These are phyloP conservation scores for Chitala chitala DNA, from an alignment of 2,113 vertebrate species.

Conservation along the genomic window DNA sequence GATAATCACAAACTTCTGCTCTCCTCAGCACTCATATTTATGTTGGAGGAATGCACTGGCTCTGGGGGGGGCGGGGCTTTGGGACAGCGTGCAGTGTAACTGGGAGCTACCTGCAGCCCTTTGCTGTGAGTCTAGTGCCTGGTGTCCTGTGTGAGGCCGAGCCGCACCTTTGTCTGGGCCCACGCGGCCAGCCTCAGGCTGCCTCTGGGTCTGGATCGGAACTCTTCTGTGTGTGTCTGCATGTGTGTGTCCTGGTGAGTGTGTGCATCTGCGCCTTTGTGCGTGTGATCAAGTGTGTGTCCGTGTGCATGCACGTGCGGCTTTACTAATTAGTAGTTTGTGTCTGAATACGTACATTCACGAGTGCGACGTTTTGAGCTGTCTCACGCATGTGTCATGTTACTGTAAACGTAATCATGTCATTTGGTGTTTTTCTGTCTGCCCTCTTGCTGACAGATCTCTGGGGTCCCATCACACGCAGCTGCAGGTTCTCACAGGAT, in stretches of 20 bases:
- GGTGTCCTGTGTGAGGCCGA: background rate
- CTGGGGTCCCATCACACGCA: no score
- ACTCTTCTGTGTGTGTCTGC: background rate
- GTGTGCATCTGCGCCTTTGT: background rate
- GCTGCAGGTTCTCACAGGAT: no score
- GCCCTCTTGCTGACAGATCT: no score
- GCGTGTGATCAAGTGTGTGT: background rate
- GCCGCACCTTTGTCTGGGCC: background rate
- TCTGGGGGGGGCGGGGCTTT: constrained; percentile 52
- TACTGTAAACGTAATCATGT: no score
- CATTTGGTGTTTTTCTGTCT: no score
- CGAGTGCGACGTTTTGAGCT: background rate
- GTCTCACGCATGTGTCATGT: no score
- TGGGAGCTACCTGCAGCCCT: constrained; percentile 30
- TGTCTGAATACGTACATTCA: background rate
- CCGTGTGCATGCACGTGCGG: background rate
- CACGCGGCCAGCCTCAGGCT: background rate
- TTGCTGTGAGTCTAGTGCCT: constrained; percentile 1
- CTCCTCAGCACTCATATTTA: constrained; percentile 65
- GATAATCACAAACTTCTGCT: constrained; percentile 84
- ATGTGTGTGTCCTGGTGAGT: background rate
- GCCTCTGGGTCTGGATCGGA: background rate
- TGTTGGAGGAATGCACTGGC: constrained; percentile 66
- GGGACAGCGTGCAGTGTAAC: constrained; percentile 50
- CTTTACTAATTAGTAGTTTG: background rate